Evolutionary conservation across 2,888 invertebrate genomes (phyloP), one percentile per base, ranked within the genome.

Genomic region (Drosophila yooni): DNA sequence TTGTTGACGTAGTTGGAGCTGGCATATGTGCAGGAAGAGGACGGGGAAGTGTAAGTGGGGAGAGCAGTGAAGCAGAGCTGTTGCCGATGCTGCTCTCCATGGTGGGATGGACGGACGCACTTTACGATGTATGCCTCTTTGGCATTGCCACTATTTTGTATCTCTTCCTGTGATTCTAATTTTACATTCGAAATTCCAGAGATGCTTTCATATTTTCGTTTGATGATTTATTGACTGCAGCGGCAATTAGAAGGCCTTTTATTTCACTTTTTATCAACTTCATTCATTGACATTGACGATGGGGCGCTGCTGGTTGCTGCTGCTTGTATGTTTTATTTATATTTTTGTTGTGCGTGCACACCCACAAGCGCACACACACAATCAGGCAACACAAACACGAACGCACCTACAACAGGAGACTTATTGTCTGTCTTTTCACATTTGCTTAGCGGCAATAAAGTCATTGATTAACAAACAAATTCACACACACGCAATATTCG

Each of bases 141-240:
- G 74, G 79, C 70, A 71, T 70, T 70, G 72, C 74, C 60, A 48
- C 66, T 71, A 65, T 76, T 68, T 75, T 74, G 81, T 72, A 62
- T 63, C 62, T 69, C 79, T 79, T 57, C 71, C 65, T 75, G 74
- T 79, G 76, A 68, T 80, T 88, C 87, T 88, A 88, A 88, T 89
- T 87, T 88, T 88, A 87, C 73, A 74, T 81, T 74, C 73, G 63
- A 70, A 83, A 87, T 89, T 88, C 89, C 84, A 74, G 70, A 83
- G 87, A 89, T 87, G 67, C 76, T 88, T 88, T 84, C 87, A 89
- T 88, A 87, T 87, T 85, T 85, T 79, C 81, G 84, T 89, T 89
- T 89, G 86, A 87, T 87, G 89, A 88, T 88, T 88, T 88, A 88
- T 87, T 78, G 89, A 89, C 89, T 89, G 83, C 84, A 83, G 81